These are phyloP conservation scores for Reticulitermes lucifugus DNA, from an alignment of 2,888 invertebrate species.

Conservation along the genomic window DNA sequence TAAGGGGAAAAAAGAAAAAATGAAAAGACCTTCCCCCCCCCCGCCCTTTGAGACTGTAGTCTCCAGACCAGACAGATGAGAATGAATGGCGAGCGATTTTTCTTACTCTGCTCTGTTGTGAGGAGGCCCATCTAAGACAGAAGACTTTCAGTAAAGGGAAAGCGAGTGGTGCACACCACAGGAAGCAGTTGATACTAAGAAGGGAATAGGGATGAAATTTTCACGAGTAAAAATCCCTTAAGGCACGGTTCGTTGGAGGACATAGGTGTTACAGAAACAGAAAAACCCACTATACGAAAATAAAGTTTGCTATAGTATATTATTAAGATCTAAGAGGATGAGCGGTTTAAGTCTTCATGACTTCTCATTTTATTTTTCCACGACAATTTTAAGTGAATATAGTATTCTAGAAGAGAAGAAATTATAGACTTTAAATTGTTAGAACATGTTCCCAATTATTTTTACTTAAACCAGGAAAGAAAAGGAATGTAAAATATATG, in stretches of 20 bases:
- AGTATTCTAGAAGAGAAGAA: no score
- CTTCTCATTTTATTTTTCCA: background rate
- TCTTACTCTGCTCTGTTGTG: slow-evolving; percentile 48
- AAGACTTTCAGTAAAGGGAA: slow-evolving; percentile 30
- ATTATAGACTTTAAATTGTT: no score
- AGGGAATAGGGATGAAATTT: slow-evolving; percentile 1
- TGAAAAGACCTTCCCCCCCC: slow-evolving; percentile 35
- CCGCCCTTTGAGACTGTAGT: background rate
- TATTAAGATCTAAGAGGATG: slow-evolving; percentile 5
- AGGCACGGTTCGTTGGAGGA: background rate
- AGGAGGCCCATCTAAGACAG: slow-evolving; percentile 32
- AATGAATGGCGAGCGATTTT: slow-evolving; percentile 49
- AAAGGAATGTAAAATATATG: no score
- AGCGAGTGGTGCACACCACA: background rate
- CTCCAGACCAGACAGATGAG: slow-evolving; percentile 44
- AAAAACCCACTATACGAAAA: slow-evolving; percentile 10
- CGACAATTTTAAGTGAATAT: background rate
- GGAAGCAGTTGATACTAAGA: slow-evolving; percentile 26
- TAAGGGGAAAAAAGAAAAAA: slow-evolving; percentile 29
- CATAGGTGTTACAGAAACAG: background rate
- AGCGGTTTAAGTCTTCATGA: slow-evolving; percentile 14
- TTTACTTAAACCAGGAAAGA: no score
- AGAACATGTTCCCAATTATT: no score
- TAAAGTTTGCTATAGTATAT: background rate
- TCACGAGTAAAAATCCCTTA: slow-evolving; percentile 25